phyloP scores from a whole-genome alignment of 2,888 invertebrate species.

The Zelleria hepariella region DNA sequence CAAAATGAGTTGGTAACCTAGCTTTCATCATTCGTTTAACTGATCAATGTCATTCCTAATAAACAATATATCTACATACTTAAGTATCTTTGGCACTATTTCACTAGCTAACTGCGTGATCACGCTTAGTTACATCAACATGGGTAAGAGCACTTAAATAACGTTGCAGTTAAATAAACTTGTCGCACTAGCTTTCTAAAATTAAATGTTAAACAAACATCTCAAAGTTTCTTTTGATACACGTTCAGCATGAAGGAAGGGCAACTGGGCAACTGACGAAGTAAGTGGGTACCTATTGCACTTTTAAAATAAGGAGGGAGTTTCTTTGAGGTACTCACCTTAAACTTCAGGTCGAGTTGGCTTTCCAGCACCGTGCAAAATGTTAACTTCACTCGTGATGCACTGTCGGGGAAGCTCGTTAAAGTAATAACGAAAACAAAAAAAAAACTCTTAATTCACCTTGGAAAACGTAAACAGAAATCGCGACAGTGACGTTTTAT shows the following conservation, averaged over 20 bases:
- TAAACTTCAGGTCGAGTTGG: conserved; percentile 44
- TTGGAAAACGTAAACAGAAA: conserved; percentile 27
- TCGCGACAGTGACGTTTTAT: background rate
- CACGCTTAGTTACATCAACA: conserved; percentile 58
- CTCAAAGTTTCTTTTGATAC: background rate
- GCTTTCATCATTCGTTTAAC: background rate
- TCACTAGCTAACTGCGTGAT: conserved; percentile 33
- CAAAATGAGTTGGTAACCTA: background rate
- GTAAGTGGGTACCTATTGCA: no score
- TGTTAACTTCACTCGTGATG: conserved; percentile 55
- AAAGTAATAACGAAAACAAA: conserved; percentile 23
- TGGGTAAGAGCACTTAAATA: conserved; percentile 17
- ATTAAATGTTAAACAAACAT: conserved; percentile 5
- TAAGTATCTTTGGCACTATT: conserved; percentile 29
- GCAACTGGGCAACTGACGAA: no score
- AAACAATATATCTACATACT: background rate
- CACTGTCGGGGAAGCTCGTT: conserved; percentile 39
- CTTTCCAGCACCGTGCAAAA: conserved; percentile 40
- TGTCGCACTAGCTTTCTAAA: conserved; percentile 7
- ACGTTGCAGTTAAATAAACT: conserved; percentile 3
- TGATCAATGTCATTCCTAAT: background rate
- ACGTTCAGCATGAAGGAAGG: background rate
- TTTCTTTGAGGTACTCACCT: conserved; percentile 49
- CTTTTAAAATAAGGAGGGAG: no score
- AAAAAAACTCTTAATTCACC: conserved; percentile 31